These are phyloP conservation scores for Thalassoma bifasciatum DNA, from an alignment of 2,113 vertebrate species.

Conservation along the genomic window DNA sequence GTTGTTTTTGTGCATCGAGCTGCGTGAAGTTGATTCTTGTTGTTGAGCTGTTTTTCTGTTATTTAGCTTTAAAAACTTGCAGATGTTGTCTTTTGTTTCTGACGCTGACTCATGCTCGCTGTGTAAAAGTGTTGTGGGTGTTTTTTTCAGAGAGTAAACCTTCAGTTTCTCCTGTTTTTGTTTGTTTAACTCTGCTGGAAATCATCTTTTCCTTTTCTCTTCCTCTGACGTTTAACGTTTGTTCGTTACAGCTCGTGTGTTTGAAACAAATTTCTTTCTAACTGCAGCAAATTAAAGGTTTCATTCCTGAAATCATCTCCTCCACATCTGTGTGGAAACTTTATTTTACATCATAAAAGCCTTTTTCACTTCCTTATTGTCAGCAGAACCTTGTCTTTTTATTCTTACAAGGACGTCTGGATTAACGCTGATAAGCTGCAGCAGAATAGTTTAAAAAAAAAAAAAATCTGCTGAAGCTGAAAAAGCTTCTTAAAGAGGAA, in stretches of 20 bases:
- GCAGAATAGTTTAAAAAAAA: conserved; percentile 41
- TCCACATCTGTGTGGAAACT: conserved; percentile 44
- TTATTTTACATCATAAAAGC: conserved; percentile 29
- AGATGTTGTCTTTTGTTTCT: background rate
- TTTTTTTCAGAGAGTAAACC: conserved; percentile 37
- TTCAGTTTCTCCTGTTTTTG: background rate
- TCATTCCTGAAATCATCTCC: conserved; percentile 35
- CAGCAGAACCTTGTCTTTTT: conserved; percentile 37
- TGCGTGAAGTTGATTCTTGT: too few species aligned
- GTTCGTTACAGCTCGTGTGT: conserved; percentile 61
- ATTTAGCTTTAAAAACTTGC: background rate
- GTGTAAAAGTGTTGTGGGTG: conserved; percentile 14
- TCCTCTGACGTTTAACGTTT: too few species aligned
- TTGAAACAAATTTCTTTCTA: conserved; percentile 53
- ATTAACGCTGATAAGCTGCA: conserved; percentile 57
- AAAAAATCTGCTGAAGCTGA: conserved; percentile 46
- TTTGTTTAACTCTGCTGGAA: background rate
- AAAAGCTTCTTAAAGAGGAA: conserved; percentile 69
- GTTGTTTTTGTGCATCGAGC: too few species aligned
- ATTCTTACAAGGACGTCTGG: conserved; percentile 67
- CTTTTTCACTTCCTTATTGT: conserved; percentile 29
- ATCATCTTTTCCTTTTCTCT: conserved; percentile 13
- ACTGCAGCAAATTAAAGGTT: conserved; percentile 64
- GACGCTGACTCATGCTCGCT: conserved; percentile 17
- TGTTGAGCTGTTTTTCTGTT: too few species aligned